These are phyloP conservation scores for Nomada lathburiana DNA, from an alignment of 2,888 invertebrate genomes.

Conservation along the genomic window DNA sequence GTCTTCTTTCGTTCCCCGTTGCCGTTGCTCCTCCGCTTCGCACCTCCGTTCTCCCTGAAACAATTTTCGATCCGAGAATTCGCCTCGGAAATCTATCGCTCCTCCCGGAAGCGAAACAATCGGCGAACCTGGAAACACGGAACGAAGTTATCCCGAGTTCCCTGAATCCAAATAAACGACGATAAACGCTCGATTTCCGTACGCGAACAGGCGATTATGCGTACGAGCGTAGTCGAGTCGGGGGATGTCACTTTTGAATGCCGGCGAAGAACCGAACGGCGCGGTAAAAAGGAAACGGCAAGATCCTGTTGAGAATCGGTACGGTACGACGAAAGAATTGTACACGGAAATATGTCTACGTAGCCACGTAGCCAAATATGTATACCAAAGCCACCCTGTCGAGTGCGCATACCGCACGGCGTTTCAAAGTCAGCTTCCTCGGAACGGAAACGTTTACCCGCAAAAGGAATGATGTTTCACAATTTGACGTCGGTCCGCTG, in stretches of 20 bases:
- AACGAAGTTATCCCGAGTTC: conserved; percentile 66
- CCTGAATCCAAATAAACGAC: conserved; percentile 57
- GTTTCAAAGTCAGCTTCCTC: not conserved
- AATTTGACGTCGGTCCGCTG: not conserved
- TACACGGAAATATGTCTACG: not conserved
- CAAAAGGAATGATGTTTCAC: not conserved
- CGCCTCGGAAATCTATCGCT: conserved; percentile 64
- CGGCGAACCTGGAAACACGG: conserved; percentile 50
- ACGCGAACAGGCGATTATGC: conserved; percentile 38
- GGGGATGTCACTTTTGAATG: not conserved
- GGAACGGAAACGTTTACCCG: not conserved
- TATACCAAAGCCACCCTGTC: too few relatives aligned
- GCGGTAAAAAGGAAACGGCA: not conserved
- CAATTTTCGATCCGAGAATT: conserved; percentile 62
- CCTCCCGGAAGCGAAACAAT: conserved; percentile 48
- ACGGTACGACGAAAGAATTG: not conserved
- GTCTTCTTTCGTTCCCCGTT: conserved; percentile 13
- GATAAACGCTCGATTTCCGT: conserved; percentile 62
- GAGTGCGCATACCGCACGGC: not conserved
- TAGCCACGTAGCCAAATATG: too few relatives aligned
- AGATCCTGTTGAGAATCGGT: too few relatives aligned
- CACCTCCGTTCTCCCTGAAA: conserved; percentile 7
- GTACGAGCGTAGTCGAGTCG: not conserved
- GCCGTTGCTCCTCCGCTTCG: not conserved
- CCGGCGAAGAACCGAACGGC: not conserved